Conservation (phyloP, 2,113 vertebrate species). For the Lanius collurio region DNA sequence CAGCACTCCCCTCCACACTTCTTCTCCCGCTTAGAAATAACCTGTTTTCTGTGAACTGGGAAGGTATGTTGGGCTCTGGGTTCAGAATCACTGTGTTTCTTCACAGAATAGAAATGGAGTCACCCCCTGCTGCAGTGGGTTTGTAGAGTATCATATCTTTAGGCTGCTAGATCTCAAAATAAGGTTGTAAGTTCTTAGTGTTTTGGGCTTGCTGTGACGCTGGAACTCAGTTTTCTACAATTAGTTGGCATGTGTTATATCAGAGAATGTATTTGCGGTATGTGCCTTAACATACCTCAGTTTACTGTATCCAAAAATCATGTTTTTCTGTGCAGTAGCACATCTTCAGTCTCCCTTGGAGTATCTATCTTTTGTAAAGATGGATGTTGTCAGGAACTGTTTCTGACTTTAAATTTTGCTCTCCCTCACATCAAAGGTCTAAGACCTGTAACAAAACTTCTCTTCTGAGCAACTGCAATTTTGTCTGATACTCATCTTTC, state of each 20-base stretch:
- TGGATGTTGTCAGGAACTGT: neutral
- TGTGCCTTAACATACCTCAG: neutral
- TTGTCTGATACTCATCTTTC: neutral
- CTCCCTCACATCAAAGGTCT: neutral
- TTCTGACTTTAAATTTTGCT: neutral
- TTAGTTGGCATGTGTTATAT: neutral
- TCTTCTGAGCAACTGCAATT: neutral
- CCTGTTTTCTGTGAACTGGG: neutral
- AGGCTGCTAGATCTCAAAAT: neutral
- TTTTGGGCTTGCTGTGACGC: neutral
- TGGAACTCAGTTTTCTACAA: neutral
- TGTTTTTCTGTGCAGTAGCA: neutral
- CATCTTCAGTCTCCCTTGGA: neutral
- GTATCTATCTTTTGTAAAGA: neutral
- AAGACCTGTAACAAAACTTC: neutral
- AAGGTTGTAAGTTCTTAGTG: neutral
- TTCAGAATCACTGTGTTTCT: neutral
- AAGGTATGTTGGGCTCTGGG: neutral
- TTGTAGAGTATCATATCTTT: neutral
- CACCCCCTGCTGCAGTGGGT: neutral
- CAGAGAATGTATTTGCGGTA: neutral
- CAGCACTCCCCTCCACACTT: rapidly evolving
- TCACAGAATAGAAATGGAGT: neutral
- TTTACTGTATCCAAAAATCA: neutral
- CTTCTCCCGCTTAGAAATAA: neutral